phyloP scores from a whole-genome alignment of 1,140 invertebrate genomes.

The Thrips palmi region DNA sequence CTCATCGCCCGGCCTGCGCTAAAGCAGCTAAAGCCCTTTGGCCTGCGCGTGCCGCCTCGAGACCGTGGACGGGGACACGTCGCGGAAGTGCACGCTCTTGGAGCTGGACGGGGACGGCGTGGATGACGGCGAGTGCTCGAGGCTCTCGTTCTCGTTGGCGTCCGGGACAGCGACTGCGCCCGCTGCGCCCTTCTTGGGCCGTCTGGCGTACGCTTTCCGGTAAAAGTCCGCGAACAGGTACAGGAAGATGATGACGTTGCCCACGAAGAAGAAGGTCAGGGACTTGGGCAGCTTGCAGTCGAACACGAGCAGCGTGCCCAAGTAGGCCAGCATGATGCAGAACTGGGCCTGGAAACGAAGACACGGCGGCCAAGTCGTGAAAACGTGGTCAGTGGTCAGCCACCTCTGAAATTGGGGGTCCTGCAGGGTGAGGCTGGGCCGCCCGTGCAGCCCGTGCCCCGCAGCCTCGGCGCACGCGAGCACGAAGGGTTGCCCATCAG shows the following conservation, averaged over 20 bases:
- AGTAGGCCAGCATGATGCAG: constrained; percentile 30
- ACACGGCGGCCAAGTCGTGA: constrained; percentile 1
- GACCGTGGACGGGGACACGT: too few relatives aligned
- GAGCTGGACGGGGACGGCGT: too few relatives aligned
- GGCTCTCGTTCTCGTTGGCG: too few relatives aligned
- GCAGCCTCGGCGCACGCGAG: neutral
- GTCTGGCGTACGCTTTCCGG: constrained; percentile 35
- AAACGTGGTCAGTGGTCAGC: too few relatives aligned
- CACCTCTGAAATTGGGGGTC: constrained; percentile 21
- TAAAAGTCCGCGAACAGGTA: constrained; percentile 36
- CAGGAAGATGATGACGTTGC: constrained; percentile 31
- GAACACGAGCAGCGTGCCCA: constrained; percentile 27
- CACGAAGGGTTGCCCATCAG: too few relatives aligned
- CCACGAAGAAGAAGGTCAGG: constrained; percentile 37
- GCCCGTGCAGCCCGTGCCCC: neutral
- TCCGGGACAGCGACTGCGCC: too few relatives aligned
- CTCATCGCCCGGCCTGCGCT: too few relatives aligned
- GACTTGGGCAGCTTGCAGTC: constrained; percentile 34
- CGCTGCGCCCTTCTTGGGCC: constrained; percentile 20
- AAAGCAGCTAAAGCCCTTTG: too few relatives aligned
- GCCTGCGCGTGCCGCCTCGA: too few relatives aligned
- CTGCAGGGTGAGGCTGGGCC: constrained; percentile 23
- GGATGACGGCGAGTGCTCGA: too few relatives aligned
- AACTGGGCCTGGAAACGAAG: constrained; percentile 30
- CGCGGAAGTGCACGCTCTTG: too few relatives aligned